Base-by-base conservation (phyloP, 2,888 invertebrate species). In the Acleris cristana region DNA sequence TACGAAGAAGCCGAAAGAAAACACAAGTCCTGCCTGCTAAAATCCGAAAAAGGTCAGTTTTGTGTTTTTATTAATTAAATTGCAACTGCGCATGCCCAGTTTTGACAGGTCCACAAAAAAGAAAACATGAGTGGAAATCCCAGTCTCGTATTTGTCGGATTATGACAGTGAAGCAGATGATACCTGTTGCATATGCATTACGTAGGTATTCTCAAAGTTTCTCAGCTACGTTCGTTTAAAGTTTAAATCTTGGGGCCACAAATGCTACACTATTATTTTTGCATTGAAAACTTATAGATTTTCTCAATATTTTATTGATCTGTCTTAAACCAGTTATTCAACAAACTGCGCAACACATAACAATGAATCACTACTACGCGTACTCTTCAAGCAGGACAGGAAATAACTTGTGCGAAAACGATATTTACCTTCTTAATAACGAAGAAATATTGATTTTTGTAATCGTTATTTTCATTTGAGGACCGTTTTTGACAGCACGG, bases 1-100 rank as follows among this genome's bases (percentile, higher is more conserved):
- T 96, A 94, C 83, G 96, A 96, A 77, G 96, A 96, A 54, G 93
- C 95, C 7, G 96, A 96, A 82, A 93, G 94, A 77, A 95, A 94
- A 83, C 93, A 96, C 84, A 96, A 96, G 85, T 83, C 93, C 57
- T 86, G 95, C 75, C 92, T 96, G 60, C 93, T 95, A 72, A 95
- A 95, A 85, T 94, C 94, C 70, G 96, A 96, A 91, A 95, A 95
- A 93, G 94, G 96, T 96, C 84, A 93, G 94, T 89, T 73, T 75
- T 75, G 76, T 74, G 77, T 75, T 73, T 72, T 67, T 65, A 63
- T 67, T 71, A 70, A 62, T 16, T 64, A 54, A 75, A 62, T 72
- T 65, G 51, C 54, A 65, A 84, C 77, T 85, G 92, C 92, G 92
- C 92, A 92, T 91, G 92, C 86, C 80, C 83, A 71, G 72, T 76